Base-by-base conservation (phyloP, 2,888 invertebrate species). In the Eristalis intricaria region DNA sequence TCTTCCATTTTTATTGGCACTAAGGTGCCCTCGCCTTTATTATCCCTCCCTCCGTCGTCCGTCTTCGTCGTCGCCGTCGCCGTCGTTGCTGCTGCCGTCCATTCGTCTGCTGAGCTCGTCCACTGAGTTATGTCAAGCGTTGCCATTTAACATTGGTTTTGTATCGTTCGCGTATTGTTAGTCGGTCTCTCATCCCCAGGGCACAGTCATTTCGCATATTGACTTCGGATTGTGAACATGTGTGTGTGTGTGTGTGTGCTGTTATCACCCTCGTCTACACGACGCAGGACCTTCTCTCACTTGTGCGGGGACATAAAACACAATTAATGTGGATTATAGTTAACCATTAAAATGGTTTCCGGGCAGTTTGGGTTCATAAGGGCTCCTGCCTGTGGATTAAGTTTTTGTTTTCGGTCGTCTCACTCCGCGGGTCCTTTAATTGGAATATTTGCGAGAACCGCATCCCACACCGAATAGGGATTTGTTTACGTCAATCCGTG, bases 301-400 rank as follows among this genome's bases (percentile, higher is more conserved):
- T 78, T 66, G 71, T 84, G 84, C 79, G 71, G 80, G 84, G 76
- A 83, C 79, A 84, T 87, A 87, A 87, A 84, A 80, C 84, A 87
- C 84, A 87, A 87, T 87, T 87, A 87, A 87, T 87, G 87, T 76
- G 87, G 87, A 87, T 87, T 87, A 87, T 76, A 87, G 87, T 87
- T 87, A 87, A 87, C 84, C 84, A 84, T 87, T 87, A 87, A 84
- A 84, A 80, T 76, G 76, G 73, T 64, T 26, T 60, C 68, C 8
- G 77, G 83, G 56, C 74, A 86, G 78, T 86, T 83, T 75, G 78
- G 73, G 87, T 87, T 84, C 83, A 84, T 87, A 84, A 87, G 87
- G 87, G 75, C 26, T 66, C 40, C 73, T 66, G 66, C 23, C 69
- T 5, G 19, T 66, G 66, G 70, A 71, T 71, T 80, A 66, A 63